Evolutionary conservation across 2,797 vertebrate genomes (phyloP).

Genomic region (Sebastes matsubarae): DNA sequence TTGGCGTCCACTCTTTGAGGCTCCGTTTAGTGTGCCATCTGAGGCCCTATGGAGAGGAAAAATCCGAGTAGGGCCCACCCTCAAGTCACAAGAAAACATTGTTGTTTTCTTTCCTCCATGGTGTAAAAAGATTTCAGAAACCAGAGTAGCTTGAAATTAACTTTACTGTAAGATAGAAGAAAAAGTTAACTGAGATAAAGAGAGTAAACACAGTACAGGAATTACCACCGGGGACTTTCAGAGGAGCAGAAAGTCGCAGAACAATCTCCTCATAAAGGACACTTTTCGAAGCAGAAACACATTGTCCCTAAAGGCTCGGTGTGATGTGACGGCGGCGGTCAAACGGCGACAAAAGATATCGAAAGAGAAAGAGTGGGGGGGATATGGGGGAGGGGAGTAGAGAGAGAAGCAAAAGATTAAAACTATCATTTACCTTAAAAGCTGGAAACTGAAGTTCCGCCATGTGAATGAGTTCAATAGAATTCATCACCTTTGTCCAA

Average conservation of each 20-base stretch:
- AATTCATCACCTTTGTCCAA: constrained; percentile 69
- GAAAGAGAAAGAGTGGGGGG: neutral
- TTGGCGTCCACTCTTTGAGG: constrained; percentile 60
- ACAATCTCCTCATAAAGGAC: constrained; percentile 25
- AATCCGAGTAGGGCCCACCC: constrained; percentile 23
- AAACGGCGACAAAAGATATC: neutral
- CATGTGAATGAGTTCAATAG: constrained; percentile 63
- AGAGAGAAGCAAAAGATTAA: constrained; percentile 33
- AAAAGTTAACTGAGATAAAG: constrained; percentile 55
- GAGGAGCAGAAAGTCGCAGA: constrained; percentile 26
- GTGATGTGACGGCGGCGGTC: neutral
- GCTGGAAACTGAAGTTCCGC: constrained; percentile 50
- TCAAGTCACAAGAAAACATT: constrained; percentile 37
- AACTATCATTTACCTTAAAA: constrained; percentile 62
- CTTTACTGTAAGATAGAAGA: constrained; percentile 40
- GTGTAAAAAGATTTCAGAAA: constrained; percentile 45
- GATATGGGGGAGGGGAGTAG: neutral
- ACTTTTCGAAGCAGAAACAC: neutral
- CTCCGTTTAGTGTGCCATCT: constrained; percentile 44
- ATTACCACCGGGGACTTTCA: constrained; percentile 21
- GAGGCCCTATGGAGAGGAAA: constrained; percentile 35
- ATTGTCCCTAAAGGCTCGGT: constrained; percentile 9
- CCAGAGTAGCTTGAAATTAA: constrained; percentile 55
- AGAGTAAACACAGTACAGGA: constrained; percentile 35
- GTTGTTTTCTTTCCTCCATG: constrained; percentile 48